phyloP scores from a whole-genome alignment of 2,113 vertebrate genomes.

The Hydrolagus affinis region DNA sequence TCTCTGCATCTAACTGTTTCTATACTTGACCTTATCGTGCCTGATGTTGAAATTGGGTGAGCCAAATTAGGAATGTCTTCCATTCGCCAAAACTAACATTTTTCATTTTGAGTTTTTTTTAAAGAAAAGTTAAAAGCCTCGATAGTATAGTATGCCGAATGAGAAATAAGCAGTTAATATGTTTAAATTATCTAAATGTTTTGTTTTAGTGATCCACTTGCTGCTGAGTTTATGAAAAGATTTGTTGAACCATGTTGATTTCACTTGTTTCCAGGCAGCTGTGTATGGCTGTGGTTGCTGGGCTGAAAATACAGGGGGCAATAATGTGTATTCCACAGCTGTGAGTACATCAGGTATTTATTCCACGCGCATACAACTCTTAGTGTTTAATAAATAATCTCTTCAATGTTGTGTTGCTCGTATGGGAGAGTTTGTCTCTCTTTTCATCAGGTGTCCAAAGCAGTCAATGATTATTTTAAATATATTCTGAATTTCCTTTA shows the following conservation, averaged over 20 bases:
- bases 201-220: background rate
- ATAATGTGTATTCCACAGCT: constrained; percentile 90
- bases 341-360: constrained; percentile 99
- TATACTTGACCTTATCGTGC: no score
- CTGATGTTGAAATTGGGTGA: no score
- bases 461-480: no score
- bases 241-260: background rate
- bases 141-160: background rate
- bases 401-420: no score
- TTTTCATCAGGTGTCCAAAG: background rate
- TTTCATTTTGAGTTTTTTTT: background rate
- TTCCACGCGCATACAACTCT: constrained; percentile 43
- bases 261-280: constrained; percentile 70
- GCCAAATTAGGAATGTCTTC: no score
- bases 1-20: no score
- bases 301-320: constrained; percentile 88
- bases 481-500: no score
- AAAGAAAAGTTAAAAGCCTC: background rate
- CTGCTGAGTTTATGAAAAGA: background rate
- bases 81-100: background rate
- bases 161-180: background rate
- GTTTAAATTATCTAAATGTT: background rate
- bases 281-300: constrained; percentile 98
- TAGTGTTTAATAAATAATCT: background rate
- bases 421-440: background rate